Evolutionary conservation across 2,797 vertebrate genomes (phyloP).

Genomic region (Enteromius anoplus): DNA sequence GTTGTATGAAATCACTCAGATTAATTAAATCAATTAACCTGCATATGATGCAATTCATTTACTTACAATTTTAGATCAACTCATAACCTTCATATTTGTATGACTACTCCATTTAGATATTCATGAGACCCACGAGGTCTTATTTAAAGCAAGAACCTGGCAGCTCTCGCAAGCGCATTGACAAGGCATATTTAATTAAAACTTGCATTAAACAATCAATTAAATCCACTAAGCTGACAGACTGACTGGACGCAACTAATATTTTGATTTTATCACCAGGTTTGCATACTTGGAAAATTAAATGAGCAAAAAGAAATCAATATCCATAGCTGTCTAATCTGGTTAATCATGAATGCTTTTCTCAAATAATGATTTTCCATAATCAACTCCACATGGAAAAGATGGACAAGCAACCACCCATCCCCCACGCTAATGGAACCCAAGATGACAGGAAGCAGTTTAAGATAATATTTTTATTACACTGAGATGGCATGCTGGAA

Average conservation of each 20-base stretch:
- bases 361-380: constrained; percentile 21
- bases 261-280: constrained; percentile 9
- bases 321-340: constrained; percentile 12
- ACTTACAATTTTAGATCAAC: background rate
- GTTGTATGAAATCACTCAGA: background rate
- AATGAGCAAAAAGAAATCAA: background rate
- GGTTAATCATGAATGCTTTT: background rate
- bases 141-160: background rate
- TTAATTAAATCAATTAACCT: background rate
- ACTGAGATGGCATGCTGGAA: background rate
- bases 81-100: background rate
- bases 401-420: background rate
- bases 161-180: background rate
- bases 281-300: constrained; percentile 8
- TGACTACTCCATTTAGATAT: background rate
- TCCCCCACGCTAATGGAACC: background rate
- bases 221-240: background rate
- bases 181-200: constrained; percentile 1
- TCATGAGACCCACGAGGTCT: background rate
- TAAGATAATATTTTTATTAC: background rate
- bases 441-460: constrained; percentile 4
- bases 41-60: background rate
- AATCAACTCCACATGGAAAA: constrained; percentile 1
- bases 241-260: constrained; percentile 11
- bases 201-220: background rate